phyloP scores from a whole-genome alignment of 2,888 invertebrate species.

The Brassicogethes aeneus region DNA sequence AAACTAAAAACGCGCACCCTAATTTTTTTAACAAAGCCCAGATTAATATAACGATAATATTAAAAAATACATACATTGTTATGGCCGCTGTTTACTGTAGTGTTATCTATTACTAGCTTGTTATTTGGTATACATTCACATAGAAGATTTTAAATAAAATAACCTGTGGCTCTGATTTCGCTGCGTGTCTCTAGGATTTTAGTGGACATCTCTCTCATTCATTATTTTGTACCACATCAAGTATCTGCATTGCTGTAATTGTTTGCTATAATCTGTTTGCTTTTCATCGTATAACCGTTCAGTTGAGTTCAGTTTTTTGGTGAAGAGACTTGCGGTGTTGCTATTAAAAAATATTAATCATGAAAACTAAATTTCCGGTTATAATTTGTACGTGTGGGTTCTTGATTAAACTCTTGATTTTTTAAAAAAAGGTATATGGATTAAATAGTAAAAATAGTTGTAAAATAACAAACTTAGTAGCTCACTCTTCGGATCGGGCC shows the following conservation, averaged over 20 bases:
- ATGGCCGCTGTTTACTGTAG: conserved; percentile 35
- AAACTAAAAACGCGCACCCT: conserved; percentile 5
- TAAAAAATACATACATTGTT: conserved; percentile 25
- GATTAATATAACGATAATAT: conserved; percentile 13
- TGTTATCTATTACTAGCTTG: conserved; percentile 35
- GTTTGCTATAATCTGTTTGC: conserved; percentile 14
- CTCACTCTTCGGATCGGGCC: conserved; percentile 40
- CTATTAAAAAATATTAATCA: conserved; percentile 7
- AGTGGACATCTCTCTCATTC: too few species aligned
- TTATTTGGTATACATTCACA: too few species aligned
- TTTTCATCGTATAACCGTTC: conserved; percentile 11
- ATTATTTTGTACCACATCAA: too few species aligned
- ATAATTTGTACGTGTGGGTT: conserved; percentile 36
- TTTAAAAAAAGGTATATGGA: conserved; percentile 36
- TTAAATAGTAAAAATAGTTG: conserved; percentile 36
- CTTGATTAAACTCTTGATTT: conserved; percentile 22
- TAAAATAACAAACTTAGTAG: conserved; percentile 33
- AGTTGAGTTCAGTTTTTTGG: conserved; percentile 3
- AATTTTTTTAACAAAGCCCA: too few species aligned
- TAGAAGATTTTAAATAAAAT: too few species aligned
- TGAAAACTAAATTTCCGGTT: conserved; percentile 19
- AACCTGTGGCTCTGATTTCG: too few species aligned
- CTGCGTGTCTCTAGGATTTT: too few species aligned
- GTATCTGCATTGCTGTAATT: conserved; percentile 21
- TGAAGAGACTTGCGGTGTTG: conserved; percentile 10